Percentiles rank a stretch among this genome's conserved stretches.
Evolutionary conservation across 1,140 invertebrate genomes (phyloP).

Genomic region (Phthorimaea operculella): DNA sequence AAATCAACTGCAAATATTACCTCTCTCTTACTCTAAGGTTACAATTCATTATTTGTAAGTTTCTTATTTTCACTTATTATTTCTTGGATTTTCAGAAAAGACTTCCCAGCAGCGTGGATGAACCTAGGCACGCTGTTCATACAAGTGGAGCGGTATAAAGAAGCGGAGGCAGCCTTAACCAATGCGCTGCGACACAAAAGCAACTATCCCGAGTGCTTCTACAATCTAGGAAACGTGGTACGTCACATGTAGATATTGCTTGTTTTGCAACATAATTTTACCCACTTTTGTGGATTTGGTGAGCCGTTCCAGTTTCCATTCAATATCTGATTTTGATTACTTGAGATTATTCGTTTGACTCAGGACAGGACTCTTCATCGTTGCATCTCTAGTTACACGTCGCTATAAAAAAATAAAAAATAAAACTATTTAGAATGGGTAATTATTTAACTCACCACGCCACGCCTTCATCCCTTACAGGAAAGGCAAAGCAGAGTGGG

Average conservation of each 20-base stretch:
- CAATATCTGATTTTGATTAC: no score
- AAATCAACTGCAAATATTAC: no score
- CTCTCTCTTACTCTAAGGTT: no score
- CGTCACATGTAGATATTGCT: constrained; percentile 3
- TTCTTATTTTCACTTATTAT: background rate
- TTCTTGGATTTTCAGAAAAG: constrained; percentile 67
- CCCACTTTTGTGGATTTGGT: background rate
- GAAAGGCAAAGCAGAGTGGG: no score
- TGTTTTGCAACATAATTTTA: no score
- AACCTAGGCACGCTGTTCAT: constrained; percentile 94
- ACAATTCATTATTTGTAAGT: no score
- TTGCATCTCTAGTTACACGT: background rate
- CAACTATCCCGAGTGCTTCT: constrained; percentile 92
- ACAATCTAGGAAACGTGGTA: constrained; percentile 92
- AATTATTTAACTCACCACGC: no score
- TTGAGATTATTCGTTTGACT: no score
- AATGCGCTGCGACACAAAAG: constrained; percentile 79
- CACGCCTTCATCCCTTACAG: no score
- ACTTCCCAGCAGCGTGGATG: constrained; percentile 98
- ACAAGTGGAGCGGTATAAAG: constrained; percentile 74
- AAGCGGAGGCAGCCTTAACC: constrained; percentile 83
- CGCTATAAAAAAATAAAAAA: background rate
- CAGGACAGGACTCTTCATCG: background rate
- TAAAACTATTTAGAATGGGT: background rate
- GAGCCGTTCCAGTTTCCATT: background rate